Evolutionary conservation across 2,888 invertebrate species (phyloP).

Genomic region (Hemistola chrysoprasaria): DNA sequence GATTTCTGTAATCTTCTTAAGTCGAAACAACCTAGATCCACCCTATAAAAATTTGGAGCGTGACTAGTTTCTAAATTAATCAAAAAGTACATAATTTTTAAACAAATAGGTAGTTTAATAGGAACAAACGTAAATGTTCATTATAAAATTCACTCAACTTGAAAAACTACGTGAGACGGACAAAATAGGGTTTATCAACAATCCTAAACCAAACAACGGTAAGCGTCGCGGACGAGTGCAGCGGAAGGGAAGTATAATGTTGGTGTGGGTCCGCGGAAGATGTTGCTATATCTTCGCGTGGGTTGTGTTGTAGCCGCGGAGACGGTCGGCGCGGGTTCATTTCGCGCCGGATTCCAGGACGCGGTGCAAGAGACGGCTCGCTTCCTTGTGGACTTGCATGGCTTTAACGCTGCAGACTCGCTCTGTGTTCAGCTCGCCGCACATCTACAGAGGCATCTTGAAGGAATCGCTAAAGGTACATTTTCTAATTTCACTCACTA

Average conservation of each 20-base stretch:
- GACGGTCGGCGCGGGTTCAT: constrained; percentile 64
- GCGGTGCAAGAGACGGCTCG: constrained; percentile 95
- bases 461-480: constrained; percentile 83
- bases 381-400: constrained; percentile 93
- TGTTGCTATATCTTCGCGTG: constrained; percentile 35
- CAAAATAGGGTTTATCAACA: not conserved
- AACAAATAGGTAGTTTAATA: too few relatives aligned
- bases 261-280: too few relatives aligned
- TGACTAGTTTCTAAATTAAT: too few relatives aligned
- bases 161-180: constrained; percentile 1
- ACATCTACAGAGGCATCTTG: constrained; percentile 93
- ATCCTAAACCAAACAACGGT: constrained; percentile 36
- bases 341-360: constrained; percentile 93
- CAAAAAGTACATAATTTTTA: too few relatives aligned
- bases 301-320: constrained; percentile 69
- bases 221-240: constrained; percentile 24
- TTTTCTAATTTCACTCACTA: too few relatives aligned
- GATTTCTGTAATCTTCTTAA: too few relatives aligned
- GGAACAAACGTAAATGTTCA: too few relatives aligned
- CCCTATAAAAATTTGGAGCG: too few relatives aligned
- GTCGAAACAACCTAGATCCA: too few relatives aligned
- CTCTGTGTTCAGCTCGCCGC: constrained; percentile 90
- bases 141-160: too few relatives aligned
- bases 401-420: constrained; percentile 89
- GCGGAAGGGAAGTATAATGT: constrained; percentile 49